Conservation (phyloP, 2,113 vertebrate genomes). For the Sander lucioperca region DNA sequence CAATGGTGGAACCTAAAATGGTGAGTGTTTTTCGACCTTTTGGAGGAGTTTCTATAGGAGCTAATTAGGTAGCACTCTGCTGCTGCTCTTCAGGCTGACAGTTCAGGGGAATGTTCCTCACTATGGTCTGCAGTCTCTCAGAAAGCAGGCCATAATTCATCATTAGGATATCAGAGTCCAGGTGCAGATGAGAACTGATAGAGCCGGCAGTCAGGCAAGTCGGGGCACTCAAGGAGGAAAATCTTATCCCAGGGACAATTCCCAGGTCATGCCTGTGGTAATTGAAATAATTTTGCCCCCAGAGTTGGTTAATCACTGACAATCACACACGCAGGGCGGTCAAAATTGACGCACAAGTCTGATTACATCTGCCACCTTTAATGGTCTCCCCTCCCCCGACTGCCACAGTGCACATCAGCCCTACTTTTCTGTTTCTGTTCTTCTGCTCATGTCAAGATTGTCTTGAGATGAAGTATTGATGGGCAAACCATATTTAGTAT, state of each 20-base stretch:
- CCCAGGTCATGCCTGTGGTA: constrained; percentile 92
- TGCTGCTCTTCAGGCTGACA: constrained; percentile 88
- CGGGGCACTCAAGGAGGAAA: constrained; percentile 90
- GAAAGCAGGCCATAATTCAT: constrained; percentile 96
- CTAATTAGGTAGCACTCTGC: constrained; percentile 90
- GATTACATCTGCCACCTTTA: constrained; percentile 76
- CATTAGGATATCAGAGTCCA: constrained; percentile 98
- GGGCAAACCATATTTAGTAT: background rate
- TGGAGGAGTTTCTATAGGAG: constrained; percentile 80
- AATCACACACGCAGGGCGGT: constrained; percentile 88
- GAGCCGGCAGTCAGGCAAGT: constrained; percentile 91
- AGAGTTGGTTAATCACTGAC: constrained; percentile 97
- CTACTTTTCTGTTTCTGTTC: constrained; percentile 7
- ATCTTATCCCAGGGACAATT: constrained; percentile 97
- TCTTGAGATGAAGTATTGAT: background rate
- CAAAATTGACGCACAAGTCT: constrained; percentile 85
- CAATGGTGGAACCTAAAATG: constrained; percentile 71
- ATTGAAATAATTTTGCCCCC: constrained; percentile 97
- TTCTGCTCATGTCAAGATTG: background rate
- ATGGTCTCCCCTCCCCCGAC: constrained; percentile 24
- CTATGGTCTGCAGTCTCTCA: constrained; percentile 89
- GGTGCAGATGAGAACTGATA: constrained; percentile 98
- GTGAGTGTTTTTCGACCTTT: constrained; percentile 38
- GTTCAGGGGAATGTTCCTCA: constrained; percentile 89
- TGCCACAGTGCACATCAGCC: constrained; percentile 21